Conservation (phyloP, 2,888 invertebrate genomes). For the Caenorhabditis sp. region DNA sequence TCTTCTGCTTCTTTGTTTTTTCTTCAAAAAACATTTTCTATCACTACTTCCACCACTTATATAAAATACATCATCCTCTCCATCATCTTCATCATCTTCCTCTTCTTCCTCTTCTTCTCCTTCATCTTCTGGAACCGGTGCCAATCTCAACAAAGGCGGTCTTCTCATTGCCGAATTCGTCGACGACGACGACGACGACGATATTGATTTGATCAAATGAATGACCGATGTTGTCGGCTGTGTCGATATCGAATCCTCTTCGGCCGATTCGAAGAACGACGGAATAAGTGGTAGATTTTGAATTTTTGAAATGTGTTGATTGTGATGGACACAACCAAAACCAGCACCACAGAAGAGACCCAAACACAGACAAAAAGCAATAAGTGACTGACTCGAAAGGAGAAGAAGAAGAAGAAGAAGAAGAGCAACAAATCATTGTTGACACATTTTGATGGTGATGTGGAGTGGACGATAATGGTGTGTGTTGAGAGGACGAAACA, state of each 20-base stretch:
- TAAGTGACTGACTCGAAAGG: not conserved
- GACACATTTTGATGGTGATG: not conserved
- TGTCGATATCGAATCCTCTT: slow-evolving; percentile 14
- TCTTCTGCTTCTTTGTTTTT: not conserved
- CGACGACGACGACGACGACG: slow-evolving; percentile 27
- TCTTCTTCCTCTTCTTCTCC: slow-evolving; percentile 42
- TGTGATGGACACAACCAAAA: not conserved
- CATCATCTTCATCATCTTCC: slow-evolving; percentile 8
- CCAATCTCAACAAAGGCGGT: slow-evolving; percentile 49
- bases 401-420: not conserved
- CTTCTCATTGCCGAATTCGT: too few relatives aligned
- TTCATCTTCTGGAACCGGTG: slow-evolving; percentile 46
- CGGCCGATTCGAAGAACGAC: slow-evolving; percentile 11
- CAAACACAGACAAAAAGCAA: not conserved
- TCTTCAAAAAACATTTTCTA: slow-evolving; percentile 9
- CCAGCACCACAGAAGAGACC: not conserved
- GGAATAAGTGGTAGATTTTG: slow-evolving; percentile 40
- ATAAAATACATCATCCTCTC: slow-evolving; percentile 16
- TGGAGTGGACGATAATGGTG: not conserved
- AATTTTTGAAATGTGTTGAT: slow-evolving; percentile 14
- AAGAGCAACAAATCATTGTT: not conserved
- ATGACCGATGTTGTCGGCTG: slow-evolving; percentile 3
- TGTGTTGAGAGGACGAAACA: not conserved
- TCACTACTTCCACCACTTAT: not conserved
- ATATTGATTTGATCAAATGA: slow-evolving; percentile 15